Percentiles rank a stretch among this genome's conserved stretches.
Evolutionary conservation across 2,797 vertebrate species (phyloP).

Genomic region (Gymnoscopelus microlampas): DNA sequence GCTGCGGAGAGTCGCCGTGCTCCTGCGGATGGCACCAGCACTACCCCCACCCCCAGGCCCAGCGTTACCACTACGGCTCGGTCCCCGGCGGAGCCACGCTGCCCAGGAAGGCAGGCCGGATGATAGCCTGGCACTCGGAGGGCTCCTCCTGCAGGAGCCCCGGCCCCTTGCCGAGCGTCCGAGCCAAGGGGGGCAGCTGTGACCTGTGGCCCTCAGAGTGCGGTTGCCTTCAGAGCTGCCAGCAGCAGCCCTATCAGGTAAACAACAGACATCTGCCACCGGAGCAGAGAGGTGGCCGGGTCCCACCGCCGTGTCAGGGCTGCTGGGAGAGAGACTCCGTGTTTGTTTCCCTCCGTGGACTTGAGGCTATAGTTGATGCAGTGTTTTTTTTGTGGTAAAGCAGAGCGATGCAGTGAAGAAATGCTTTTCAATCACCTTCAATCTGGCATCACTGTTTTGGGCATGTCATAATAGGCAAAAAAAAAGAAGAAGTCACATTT

Average conservation of each 20-base stretch:
- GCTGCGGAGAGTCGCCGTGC: slow-evolving; percentile 72
- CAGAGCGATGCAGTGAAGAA: too few species aligned
- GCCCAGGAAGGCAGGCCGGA: slow-evolving; percentile 75
- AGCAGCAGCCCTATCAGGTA: slow-evolving; percentile 82
- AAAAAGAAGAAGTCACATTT: too few species aligned
- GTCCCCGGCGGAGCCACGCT: slow-evolving; percentile 72
- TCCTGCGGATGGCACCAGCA: slow-evolving; percentile 79
- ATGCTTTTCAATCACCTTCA: too few species aligned
- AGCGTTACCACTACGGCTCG: slow-evolving; percentile 46
- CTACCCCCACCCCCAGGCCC: slow-evolving; percentile 36
- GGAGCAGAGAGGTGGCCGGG: neutral
- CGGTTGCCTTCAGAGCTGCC: slow-evolving; percentile 81
- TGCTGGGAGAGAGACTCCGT: too few species aligned
- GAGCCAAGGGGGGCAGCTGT: slow-evolving; percentile 79
- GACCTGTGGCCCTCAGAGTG: slow-evolving; percentile 83
- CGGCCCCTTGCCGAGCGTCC: slow-evolving; percentile 58
- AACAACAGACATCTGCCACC: slow-evolving; percentile 16
- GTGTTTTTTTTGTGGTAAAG: too few species aligned
- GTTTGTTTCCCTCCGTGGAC: too few species aligned
- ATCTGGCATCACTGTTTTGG: too few species aligned
- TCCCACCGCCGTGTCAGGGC: too few species aligned
- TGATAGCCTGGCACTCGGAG: slow-evolving; percentile 76
- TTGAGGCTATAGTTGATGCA: too few species aligned
- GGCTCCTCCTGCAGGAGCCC: slow-evolving; percentile 80
- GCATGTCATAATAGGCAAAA: too few species aligned